These are phyloP conservation scores for Terrapene triunguis DNA, from an alignment of 2,113 vertebrate genomes.

Conservation along the genomic window DNA sequence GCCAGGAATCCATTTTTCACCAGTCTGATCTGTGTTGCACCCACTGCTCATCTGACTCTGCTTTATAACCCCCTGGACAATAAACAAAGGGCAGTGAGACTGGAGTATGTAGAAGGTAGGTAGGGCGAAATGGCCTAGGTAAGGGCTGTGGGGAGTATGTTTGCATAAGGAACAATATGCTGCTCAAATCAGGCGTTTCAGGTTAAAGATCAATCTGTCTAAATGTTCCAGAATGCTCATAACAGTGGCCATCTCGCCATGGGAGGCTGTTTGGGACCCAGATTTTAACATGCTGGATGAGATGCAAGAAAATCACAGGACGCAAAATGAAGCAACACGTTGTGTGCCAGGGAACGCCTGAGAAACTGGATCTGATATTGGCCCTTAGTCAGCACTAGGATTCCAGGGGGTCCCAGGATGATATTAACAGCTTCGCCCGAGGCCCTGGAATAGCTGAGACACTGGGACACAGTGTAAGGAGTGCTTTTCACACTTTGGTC, in stretches of 20 bases:
- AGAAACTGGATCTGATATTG: background rate
- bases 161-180: too few species aligned
- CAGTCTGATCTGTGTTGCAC: background rate
- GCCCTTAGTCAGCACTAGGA: background rate
- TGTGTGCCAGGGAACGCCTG: background rate
- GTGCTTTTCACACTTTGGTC: background rate
- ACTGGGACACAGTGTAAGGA: background rate
- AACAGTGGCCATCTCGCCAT: background rate
- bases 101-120: background rate
- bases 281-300: background rate
- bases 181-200: background rate
- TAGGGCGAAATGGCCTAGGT: background rate
- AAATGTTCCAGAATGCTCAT: background rate
- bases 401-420: background rate
- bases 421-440: background rate
- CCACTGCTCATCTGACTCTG: background rate
- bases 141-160: background rate
- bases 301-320: background rate
- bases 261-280: background rate
- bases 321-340: background rate
- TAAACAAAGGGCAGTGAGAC: background rate
- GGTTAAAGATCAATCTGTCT: background rate
- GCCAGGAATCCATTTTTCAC: background rate
- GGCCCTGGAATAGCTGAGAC: background rate
- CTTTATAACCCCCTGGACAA: background rate